phyloP scores from a whole-genome alignment of 1,140 invertebrate species.

The Cheumatopsyche charites region DNA sequence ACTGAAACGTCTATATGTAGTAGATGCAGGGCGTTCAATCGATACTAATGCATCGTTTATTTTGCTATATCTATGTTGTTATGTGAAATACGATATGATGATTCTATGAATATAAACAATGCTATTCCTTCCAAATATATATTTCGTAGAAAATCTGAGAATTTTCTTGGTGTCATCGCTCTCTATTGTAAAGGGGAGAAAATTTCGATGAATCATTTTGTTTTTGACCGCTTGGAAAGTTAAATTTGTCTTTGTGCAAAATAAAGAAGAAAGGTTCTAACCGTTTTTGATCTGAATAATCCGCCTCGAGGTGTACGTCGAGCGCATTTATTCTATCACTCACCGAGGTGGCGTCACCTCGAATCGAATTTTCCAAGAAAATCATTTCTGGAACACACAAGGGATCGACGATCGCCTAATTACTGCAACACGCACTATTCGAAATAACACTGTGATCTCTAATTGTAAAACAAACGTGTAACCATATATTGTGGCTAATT shows the following conservation, averaged over 20 bases:
- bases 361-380: constrained; percentile 18
- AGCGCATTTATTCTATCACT: constrained; percentile 16
- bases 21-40: too few relatives aligned
- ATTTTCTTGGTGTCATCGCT: background rate
- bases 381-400: constrained; percentile 27
- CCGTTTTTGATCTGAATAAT: constrained; percentile 5
- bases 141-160: background rate
- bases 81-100: too few relatives aligned
- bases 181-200: background rate
- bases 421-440: background rate
- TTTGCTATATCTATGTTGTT: too few relatives aligned
- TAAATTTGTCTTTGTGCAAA: constrained; percentile 1
- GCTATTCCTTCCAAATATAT: background rate
- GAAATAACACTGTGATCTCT: too few relatives aligned
- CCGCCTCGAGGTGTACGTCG: background rate
- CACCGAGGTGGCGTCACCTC: constrained; percentile 20
- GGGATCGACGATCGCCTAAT: background rate
- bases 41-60: too few relatives aligned
- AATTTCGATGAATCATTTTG: constrained; percentile 13
- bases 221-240: background rate
- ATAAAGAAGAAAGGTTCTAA: background rate
- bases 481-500: too few relatives aligned
- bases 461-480: too few relatives aligned
- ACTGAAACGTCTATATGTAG: background rate
- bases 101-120: too few relatives aligned